Percentiles rank a stretch among this genome's conserved stretches.
Evolutionary conservation across 2,888 invertebrate species (phyloP).

Genomic region (Rhaphigaster nebulosa): DNA sequence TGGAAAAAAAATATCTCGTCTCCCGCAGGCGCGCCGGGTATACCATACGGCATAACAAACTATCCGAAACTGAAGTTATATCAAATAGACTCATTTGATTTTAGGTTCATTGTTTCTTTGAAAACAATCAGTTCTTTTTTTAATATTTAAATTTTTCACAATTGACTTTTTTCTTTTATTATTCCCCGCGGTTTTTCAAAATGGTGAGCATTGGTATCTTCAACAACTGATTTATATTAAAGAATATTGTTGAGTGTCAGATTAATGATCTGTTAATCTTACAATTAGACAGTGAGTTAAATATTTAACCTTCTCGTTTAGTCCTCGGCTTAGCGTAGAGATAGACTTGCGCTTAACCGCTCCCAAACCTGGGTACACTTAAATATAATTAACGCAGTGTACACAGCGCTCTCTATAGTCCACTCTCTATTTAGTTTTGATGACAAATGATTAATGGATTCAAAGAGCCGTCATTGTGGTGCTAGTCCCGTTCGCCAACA

Average conservation of each 20-base stretch:
- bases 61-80: background rate
- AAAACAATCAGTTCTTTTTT: background rate
- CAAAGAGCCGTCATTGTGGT: background rate
- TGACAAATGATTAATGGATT: conserved; percentile 30
- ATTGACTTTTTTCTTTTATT: no score
- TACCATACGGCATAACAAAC: background rate
- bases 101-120: background rate
- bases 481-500: background rate
- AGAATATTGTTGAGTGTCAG: no score
- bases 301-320: background rate
- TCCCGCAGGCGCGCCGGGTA: background rate
- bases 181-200: no score
- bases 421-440: conserved; percentile 17
- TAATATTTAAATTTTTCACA: no score
- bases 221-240: no score
- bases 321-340: background rate
- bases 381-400: background rate
- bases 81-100: no score
- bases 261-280: background rate
- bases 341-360: background rate
- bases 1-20: no score
- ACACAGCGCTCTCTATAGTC: background rate
- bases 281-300: background rate
- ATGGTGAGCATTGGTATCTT: no score
- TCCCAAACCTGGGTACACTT: background rate